These are phyloP conservation scores for Drosophila seguyi DNA, from an alignment of 1,140 invertebrate genomes.

Conservation along the genomic window DNA sequence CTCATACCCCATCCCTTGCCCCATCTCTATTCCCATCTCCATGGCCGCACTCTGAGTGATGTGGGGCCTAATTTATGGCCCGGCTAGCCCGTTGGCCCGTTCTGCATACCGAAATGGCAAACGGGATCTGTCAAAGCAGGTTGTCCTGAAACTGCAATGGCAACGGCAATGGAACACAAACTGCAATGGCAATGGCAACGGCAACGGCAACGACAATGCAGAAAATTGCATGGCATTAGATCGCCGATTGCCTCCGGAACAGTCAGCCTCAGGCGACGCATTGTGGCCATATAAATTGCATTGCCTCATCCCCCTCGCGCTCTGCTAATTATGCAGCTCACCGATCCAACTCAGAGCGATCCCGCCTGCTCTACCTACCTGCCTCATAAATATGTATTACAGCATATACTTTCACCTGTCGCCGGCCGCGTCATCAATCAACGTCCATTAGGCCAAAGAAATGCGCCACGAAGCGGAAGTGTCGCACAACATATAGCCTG, in stretches of 20 bases:
- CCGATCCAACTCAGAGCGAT: slow-evolving; percentile 12
- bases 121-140: slow-evolving; percentile 68
- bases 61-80: slow-evolving; percentile 66
- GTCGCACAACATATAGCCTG: slow-evolving; percentile 41
- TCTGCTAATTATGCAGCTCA: slow-evolving; percentile 66
- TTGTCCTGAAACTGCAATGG: slow-evolving; percentile 20
- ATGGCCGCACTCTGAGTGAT: slow-evolving; percentile 53
- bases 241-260: slow-evolving; percentile 40
- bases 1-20: slow-evolving; percentile 3
- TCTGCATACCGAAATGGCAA: slow-evolving; percentile 60
- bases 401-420: slow-evolving; percentile 69
- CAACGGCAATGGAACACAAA: slow-evolving; percentile 17
- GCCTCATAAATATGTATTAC: slow-evolving; percentile 60
- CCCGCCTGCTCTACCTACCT: background rate
- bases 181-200: slow-evolving; percentile 6
- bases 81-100: slow-evolving; percentile 26
- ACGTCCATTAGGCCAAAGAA: slow-evolving; percentile 76
- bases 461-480: slow-evolving; percentile 71
- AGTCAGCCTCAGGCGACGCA: slow-evolving; percentile 3
- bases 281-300: slow-evolving; percentile 55
- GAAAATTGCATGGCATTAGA: slow-evolving; percentile 63
- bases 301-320: slow-evolving; percentile 40
- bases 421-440: slow-evolving; percentile 69
- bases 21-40: slow-evolving; percentile 10
- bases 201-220: slow-evolving; percentile 19